Base-by-base conservation (phyloP, 2,888 invertebrate species). In the Spatulosminthurus flaviceps region DNA sequence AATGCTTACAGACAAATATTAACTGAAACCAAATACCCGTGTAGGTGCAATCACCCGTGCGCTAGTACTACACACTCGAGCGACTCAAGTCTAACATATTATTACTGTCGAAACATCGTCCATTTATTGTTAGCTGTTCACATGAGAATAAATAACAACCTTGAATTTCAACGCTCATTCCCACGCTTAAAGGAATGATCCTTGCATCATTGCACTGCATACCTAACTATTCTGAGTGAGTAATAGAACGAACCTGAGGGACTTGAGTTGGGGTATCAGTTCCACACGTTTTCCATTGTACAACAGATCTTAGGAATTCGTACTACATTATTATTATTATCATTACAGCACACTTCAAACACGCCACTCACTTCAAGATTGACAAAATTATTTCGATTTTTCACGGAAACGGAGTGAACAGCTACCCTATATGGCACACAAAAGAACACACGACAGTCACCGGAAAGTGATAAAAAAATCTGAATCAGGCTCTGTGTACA, bases 61-160 rank as follows among this genome's bases (percentile, higher is more conserved):
- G 34, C 34, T 34, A 34, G 34, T 34, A 9, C 51, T 41, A 9
- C 9, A 41, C 41, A 41, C 41, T 41, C 41, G 13, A 41, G 41
- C 13, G 41, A n/a, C n/a, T n/a, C 51, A 9, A 16, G 51, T 51
- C 51, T 16, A 64, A 64, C 24, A 64, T 64, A 24, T 64, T 24
- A 64, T 24, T 64, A 64, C 64, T 24, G 26, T 64, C 9, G 7
- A 64, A 21, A 4, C 24, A 22, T 64, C 22, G 64, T 4, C 4
- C 21, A n/a, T 22, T 64, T 24, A 64, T 51, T 26, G n/a, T 72
- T n/a, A 61, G 34, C 74, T 29, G 21, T 61, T 74, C 61, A 61
- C 73, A 60, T 43, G 67, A 76, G 41, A 67, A 42, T 76, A 76
- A 76, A 41, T 76, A 76, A 42, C 75, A 67, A 66, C 42, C 66